phyloP scores from a whole-genome alignment of 2,888 invertebrate species.

The Chloroclysta siterata region DNA sequence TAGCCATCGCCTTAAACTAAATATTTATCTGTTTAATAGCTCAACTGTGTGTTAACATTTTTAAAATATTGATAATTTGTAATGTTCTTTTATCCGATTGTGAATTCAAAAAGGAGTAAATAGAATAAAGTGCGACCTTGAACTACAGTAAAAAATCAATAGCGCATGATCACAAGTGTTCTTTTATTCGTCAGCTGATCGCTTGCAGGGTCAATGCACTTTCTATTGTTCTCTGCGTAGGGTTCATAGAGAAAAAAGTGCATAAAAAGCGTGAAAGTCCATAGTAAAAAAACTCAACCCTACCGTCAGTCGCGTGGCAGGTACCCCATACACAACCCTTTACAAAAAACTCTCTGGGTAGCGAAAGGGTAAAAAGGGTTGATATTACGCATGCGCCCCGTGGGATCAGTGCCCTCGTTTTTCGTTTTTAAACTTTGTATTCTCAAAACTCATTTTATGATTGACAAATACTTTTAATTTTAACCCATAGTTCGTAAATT shows the following conservation, averaged over 20 bases:
- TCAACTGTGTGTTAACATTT: too few species aligned
- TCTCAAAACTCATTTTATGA: conserved; percentile 49
- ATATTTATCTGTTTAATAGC: too few species aligned
- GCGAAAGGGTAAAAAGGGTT: conserved; percentile 84
- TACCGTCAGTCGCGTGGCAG: conserved; percentile 79
- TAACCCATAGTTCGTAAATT: neutral
- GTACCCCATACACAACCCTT: conserved; percentile 82
- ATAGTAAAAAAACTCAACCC: conserved; percentile 80
- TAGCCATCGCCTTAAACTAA: too few species aligned
- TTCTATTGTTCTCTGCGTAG: conserved; percentile 66
- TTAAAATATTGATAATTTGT: too few species aligned
- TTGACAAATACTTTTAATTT: conserved; percentile 16
- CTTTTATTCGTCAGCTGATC: conserved; percentile 81
- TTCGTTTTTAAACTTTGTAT: conserved; percentile 71
- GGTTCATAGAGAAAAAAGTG: conserved; percentile 69
- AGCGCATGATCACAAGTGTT: conserved; percentile 75
- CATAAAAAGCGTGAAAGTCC: conserved; percentile 67
- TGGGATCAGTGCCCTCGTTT: conserved; percentile 78
- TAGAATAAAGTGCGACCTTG: conserved; percentile 65
- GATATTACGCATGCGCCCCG: conserved; percentile 80
- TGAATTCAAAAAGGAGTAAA: neutral
- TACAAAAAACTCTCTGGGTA: conserved; percentile 80
- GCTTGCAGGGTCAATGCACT: conserved; percentile 79
- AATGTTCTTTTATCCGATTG: neutral
- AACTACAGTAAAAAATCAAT: conserved; percentile 75